Conservation (phyloP, 2,797 vertebrate species). For the Smutsia temminckii region DNA sequence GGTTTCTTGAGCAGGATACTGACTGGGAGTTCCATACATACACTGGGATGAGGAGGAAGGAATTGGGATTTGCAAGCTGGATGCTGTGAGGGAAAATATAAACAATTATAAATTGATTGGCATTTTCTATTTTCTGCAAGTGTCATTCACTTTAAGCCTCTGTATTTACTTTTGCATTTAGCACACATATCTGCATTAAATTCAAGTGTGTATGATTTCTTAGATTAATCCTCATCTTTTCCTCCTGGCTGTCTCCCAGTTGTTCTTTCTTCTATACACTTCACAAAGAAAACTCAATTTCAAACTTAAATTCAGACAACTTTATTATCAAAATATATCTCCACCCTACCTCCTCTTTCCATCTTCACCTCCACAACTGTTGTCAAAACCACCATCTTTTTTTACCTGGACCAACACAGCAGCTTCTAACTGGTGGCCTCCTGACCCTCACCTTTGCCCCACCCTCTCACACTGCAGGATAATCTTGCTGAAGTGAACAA, state of each 20-base stretch:
- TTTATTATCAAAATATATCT: neutral
- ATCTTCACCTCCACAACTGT: neutral
- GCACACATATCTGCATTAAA: neutral
- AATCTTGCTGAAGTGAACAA: neutral
- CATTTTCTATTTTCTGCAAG: conserved; percentile 3
- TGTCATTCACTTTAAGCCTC: neutral
- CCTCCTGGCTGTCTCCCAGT: neutral
- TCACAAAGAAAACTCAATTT: conserved; percentile 4
- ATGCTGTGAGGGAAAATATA: conserved; percentile 81
- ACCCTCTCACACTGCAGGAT: neutral
- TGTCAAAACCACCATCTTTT: neutral
- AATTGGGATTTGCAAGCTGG: conserved; percentile 85
- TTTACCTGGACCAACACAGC: neutral
- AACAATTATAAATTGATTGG: conserved; percentile 27
- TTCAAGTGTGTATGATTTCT: neutral
- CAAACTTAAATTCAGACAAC: neutral
- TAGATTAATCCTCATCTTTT: neutral
- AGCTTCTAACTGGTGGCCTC: neutral
- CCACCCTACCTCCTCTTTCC: neutral
- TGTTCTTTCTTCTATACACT: neutral
- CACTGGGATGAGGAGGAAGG: conserved; percentile 91
- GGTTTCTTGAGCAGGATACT: conserved; percentile 90
- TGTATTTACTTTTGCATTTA: neutral
- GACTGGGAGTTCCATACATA: conserved; percentile 91
- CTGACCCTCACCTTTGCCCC: neutral